Percentiles rank a stretch among this genome's conserved stretches.
phyloP scores from a whole-genome alignment of 2,888 invertebrate species.

The Anodontia alba region DNA sequence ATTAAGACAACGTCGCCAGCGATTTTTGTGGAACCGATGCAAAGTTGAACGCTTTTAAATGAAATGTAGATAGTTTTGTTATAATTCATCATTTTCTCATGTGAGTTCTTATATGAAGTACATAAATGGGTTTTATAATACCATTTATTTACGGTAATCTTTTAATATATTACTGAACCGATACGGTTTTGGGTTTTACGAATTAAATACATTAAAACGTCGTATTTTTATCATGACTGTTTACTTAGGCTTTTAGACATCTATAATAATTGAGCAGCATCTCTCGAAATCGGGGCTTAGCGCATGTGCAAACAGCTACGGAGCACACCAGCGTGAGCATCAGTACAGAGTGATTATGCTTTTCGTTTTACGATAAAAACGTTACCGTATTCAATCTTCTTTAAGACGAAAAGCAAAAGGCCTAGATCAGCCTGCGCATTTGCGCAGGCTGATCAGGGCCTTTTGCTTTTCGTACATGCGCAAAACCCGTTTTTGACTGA shows the following conservation, averaged over 20 bases:
- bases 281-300: too few species aligned
- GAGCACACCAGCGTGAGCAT: too few species aligned
- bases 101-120: not conserved
- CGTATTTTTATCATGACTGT: not conserved
- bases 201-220: conserved; percentile 10
- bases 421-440: too few species aligned
- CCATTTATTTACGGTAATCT: conserved; percentile 6
- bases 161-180: conserved; percentile 1
- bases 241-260: conserved; percentile 2
- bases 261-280: not conserved
- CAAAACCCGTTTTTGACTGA: too few species aligned
- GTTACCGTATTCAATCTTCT: too few species aligned
- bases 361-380: too few species aligned
- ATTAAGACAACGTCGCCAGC: not conserved
- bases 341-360: too few species aligned
- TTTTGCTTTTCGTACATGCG: too few species aligned
- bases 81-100: conserved; percentile 4
- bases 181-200: conserved; percentile 2
- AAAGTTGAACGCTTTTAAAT: not conserved
- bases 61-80: not conserved
- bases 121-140: conserved; percentile 6
- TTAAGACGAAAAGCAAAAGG: too few species aligned
- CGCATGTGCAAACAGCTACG: too few species aligned
- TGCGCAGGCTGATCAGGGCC: too few species aligned
- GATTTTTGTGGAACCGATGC: not conserved